Conservation (phyloP, 2,888 invertebrate genomes). For the Troilus luridus region DNA sequence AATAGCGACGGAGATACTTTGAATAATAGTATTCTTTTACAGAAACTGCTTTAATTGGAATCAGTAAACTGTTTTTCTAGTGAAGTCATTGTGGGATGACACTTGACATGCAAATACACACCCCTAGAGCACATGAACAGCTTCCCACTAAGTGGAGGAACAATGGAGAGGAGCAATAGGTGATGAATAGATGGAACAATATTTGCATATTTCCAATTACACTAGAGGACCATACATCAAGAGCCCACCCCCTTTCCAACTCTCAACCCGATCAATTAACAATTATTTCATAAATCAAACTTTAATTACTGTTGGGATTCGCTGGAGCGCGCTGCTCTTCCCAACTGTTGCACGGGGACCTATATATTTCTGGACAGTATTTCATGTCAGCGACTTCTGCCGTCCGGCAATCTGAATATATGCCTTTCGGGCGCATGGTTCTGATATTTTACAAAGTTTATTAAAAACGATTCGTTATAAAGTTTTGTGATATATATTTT, state of each 20-base stretch:
- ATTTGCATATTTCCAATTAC: slow-evolving; percentile 56
- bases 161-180: slow-evolving; percentile 38
- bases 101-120: slow-evolving; percentile 4
- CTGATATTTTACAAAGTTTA: slow-evolving; percentile 47
- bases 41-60: neutral
- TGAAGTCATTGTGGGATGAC: neutral
- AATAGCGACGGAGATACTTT: neutral
- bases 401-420: slow-evolving; percentile 18
- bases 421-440: neutral
- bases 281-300: slow-evolving; percentile 58
- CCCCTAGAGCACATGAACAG: neutral
- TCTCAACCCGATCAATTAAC: slow-evolving; percentile 51
- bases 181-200: slow-evolving; percentile 49
- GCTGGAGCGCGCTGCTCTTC: neutral
- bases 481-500: neutral
- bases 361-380: slow-evolving; percentile 15
- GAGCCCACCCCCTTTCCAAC: neutral
- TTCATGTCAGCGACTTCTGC: slow-evolving; percentile 47
- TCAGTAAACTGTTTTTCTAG: slow-evolving; percentile 4
- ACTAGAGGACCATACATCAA: slow-evolving; percentile 43
- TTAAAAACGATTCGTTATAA: slow-evolving; percentile 34
- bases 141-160: slow-evolving; percentile 30
- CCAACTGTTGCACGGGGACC: slow-evolving; percentile 46
- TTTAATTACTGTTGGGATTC: slow-evolving; percentile 48
- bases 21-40: neutral